Base-by-base conservation (phyloP, 2,888 invertebrate genomes). In the Hirtodrosophila duncani region DNA sequence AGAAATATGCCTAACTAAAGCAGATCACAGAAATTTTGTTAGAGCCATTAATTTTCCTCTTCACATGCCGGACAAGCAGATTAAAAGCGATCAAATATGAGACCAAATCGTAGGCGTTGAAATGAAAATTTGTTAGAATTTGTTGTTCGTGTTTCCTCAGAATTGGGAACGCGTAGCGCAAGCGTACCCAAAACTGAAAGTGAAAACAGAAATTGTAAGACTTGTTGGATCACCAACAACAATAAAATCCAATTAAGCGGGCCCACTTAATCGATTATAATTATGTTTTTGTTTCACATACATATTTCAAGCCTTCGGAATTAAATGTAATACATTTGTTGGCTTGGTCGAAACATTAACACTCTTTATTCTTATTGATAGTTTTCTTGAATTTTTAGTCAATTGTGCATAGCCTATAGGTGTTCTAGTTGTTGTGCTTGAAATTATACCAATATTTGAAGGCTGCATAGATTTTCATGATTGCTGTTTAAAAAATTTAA, bases 21-120 rank as follows among this genome's bases (percentile, higher is more conserved):
- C 69, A 62, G 42, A 45, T 46, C 52, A 38, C 26, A 43, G 39
- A 64, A 58, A 46, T 56, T 68, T 56, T 26, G 44, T 31, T 52
- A 46, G 50, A 51, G 51, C 53, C 57, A 75, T 70, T 70, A 46
- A 70, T 70, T 70, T 62, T 51, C 36, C 10, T 37, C 38, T 27
- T 51, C n/a, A n/a, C n/a, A 30, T 30, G 14, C 31, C 48, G 48
- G 49, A 49, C 51, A 61, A 34, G 44, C 64, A 63, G 78, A 70
- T 69, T 78, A 70, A 50, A 37, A 24, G 45, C 17, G 17, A 36
- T 45, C 16, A 55, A 27, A 39, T 50, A 48, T 31, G 21, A 43
- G 38, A 26, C 24, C 33, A n/a, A 34, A 10, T 34, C 67, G 71
- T 77, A 55, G 77, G 77, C 61, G 77, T 52, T 24, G 29, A 30